Base-by-base conservation (phyloP, 2,797 vertebrate species). In the Sebastes goodei region DNA sequence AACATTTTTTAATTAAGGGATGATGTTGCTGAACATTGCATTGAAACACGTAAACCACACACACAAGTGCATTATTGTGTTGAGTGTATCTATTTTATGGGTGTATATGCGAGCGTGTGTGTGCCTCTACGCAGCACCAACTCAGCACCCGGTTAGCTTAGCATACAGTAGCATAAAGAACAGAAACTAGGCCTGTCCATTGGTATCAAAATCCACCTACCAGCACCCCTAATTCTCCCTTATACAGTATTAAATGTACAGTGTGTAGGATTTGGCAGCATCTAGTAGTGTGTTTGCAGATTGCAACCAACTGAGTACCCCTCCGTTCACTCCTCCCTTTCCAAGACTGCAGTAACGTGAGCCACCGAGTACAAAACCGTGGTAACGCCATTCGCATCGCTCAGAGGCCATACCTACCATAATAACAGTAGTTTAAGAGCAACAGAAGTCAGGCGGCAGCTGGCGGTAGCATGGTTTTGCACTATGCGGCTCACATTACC, bases 391-490 rank as follows among this genome's bases (percentile, higher is more conserved):
- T 42, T 42, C 6, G 38, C 2, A 0, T 42, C 6, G 38, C 38
- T 42, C 12, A 42, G 12, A 42, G 14, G 14, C 38, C 38, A 42
- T 42, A 23, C 23, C 23, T 42, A 42, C 38, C 0, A 42, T 42
- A 0, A 42, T 42, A 42, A 42, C 14, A 42, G 0, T 14, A 42
- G 12, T 42, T 42, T 42, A 42, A 15, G 14, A 42, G 38, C 38
- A 6, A 42, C 38, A 42, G 38, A 42, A 42, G 38, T 42, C 38
- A 42, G 38, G 14, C 38, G 38, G 38, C 38, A 10, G 14, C 0
- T 42, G 14, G 14, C 38, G 12, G 14, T 42, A 42, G 0, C 38
- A 42, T 0, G 1, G 38, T 42, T 42, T 42, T 42, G 0, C 38
- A 42, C 38, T 42, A 0, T 42, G 38, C 14, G 2, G 38, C 14